Conservation (phyloP, 2,113 vertebrate genomes). For the Eulemur rufifrons region DNA sequence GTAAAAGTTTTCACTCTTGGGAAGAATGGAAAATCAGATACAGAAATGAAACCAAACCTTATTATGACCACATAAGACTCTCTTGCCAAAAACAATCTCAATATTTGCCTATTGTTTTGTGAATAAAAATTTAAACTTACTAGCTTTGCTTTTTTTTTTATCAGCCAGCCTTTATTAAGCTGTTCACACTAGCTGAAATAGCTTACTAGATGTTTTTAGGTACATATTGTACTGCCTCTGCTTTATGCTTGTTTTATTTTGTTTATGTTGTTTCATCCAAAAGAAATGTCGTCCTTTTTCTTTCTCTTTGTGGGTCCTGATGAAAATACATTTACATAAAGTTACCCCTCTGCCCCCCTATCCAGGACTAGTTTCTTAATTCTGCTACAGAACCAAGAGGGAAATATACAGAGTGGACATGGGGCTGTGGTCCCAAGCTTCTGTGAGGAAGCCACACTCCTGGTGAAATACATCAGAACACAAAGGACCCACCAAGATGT, state of each 20-base stretch:
- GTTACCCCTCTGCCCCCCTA: background rate
- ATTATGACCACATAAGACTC: background rate
- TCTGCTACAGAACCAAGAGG: background rate
- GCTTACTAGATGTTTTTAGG: background rate
- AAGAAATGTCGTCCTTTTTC: background rate
- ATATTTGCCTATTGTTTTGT: background rate
- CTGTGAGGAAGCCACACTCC: background rate
- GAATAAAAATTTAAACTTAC: background rate
- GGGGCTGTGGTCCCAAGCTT: background rate
- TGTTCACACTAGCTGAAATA: background rate
- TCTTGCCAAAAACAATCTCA: background rate
- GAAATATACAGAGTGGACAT: background rate
- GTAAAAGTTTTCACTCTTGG: background rate
- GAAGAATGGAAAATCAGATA: background rate
- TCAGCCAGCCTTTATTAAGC: background rate
- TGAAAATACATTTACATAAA: background rate
- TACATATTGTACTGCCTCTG: background rate
- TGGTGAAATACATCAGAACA: background rate
- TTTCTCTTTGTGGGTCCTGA: background rate
- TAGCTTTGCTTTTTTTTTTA: background rate
- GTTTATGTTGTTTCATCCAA: background rate
- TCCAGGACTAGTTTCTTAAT: background rate
- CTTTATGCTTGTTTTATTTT: background rate
- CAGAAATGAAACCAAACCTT: background rate
- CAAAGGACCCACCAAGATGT: background rate